Evolutionary conservation across 2,888 invertebrate genomes (phyloP).

Genomic region (Catocala nupta): DNA sequence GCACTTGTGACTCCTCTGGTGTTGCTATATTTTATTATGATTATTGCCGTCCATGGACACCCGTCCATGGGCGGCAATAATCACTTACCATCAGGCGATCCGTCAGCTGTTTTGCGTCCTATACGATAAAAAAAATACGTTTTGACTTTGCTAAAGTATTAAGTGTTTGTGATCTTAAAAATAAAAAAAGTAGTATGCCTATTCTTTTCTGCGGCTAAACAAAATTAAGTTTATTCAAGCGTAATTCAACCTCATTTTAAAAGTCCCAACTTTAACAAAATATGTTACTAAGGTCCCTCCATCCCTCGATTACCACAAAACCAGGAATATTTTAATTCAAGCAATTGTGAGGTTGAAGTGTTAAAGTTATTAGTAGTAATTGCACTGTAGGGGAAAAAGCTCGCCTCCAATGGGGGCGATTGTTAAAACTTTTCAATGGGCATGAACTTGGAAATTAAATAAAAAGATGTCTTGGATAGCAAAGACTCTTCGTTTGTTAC

Average conservation of each 20-base stretch:
- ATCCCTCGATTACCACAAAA: slow-evolving; percentile 16
- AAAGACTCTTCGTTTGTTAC: slow-evolving; percentile 31
- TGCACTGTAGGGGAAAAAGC: slow-evolving; percentile 21
- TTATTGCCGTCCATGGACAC: no score
- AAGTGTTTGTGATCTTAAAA: no score
- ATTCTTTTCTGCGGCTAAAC: background rate
- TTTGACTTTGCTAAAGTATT: no score
- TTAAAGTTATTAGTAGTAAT: slow-evolving; percentile 50
- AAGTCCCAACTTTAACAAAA: background rate
- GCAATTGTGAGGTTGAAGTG: slow-evolving; percentile 33
- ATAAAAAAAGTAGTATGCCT: no score
- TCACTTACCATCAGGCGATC: no score
- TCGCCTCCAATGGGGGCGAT: slow-evolving; percentile 23
- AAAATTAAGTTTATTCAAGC: background rate
- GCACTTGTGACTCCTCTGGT: no score
- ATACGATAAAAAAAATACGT: no score
- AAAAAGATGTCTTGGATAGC: slow-evolving; percentile 15
- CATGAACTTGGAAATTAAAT: slow-evolving; percentile 43
- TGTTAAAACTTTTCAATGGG: slow-evolving; percentile 39
- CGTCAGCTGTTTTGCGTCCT: no score
- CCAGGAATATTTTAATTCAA: slow-evolving; percentile 39
- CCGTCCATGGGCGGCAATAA: no score
- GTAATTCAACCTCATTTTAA: background rate
- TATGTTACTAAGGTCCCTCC: slow-evolving; percentile 2
- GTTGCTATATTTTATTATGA: no score